Percentiles rank a stretch among this genome's conserved stretches.
Conservation (phyloP, 2,797 vertebrate genomes). For the Podargus strigoides region DNA sequence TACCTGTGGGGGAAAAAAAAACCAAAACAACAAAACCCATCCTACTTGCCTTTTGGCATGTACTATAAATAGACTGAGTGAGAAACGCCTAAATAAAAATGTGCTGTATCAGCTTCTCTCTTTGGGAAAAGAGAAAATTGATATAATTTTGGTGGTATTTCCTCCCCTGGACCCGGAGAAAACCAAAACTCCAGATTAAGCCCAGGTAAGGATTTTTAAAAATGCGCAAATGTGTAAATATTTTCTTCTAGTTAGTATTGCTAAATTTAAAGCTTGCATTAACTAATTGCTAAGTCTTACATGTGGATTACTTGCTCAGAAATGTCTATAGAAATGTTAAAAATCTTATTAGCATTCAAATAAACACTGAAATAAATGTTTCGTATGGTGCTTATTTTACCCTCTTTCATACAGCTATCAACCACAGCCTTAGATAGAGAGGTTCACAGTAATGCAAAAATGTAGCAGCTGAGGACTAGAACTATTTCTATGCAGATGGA, state of each 20-base stretch:
- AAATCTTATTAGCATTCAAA: background rate
- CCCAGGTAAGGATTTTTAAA: background rate
- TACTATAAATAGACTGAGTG: background rate
- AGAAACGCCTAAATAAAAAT: conserved; percentile 25
- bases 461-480: background rate
- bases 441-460: background rate
- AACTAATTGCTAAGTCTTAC: background rate
- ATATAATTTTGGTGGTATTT: background rate
- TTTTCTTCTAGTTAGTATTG: background rate
- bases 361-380: background rate
- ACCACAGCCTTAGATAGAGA: background rate
- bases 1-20: background rate
- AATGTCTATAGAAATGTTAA: background rate
- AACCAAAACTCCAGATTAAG: background rate
- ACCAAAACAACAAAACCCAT: background rate
- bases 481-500: background rate
- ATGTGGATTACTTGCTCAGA: background rate
- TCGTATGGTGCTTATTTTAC: background rate
- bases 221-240: background rate
- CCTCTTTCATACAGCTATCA: background rate
- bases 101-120: background rate
- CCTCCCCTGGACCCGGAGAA: background rate
- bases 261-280: background rate
- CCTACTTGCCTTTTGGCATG: background rate
- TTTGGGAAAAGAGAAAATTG: background rate